Conservation (phyloP, 2,113 vertebrate genomes). For the Burhinus bistriatus region DNA sequence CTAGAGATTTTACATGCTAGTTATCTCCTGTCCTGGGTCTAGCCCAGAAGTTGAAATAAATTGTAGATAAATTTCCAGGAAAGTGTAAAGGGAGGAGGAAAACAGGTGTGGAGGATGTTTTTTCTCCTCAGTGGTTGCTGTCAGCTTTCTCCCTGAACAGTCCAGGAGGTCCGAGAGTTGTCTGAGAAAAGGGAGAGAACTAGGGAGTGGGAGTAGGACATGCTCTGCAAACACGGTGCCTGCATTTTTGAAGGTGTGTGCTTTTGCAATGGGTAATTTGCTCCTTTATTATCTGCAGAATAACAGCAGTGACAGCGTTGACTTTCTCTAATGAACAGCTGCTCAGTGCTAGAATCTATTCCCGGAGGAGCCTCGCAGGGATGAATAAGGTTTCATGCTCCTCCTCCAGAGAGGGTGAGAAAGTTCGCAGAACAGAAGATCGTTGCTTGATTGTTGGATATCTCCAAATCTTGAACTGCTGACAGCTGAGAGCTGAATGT, state of each 20-base stretch:
- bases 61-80: not conserved
- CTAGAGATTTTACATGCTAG: not conserved
- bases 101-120: not conserved
- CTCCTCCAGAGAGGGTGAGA: constrained; percentile 62
- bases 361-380: not conserved
- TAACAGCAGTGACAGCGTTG: constrained; percentile 61
- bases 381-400: constrained; percentile 66
- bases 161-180: not conserved
- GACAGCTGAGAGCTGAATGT: constrained; percentile 23
- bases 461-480: constrained; percentile 25
- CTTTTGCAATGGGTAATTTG: constrained; percentile 54
- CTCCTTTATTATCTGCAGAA: constrained; percentile 62
- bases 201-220: not conserved
- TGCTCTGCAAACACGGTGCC: not conserved
- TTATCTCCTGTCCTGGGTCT: not conserved
- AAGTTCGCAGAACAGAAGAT: constrained; percentile 51
- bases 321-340: constrained; percentile 67
- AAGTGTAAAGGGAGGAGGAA: not conserved
- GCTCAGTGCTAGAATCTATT: constrained; percentile 52
- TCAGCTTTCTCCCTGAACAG: not conserved
- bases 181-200: not conserved
- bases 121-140: not conserved
- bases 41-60: not conserved
- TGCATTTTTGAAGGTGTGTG: constrained; percentile 48
- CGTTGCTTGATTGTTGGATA: not conserved